Conservation (phyloP, 2,797 vertebrate genomes). For the Melanotaenia maccullochi region DNA sequence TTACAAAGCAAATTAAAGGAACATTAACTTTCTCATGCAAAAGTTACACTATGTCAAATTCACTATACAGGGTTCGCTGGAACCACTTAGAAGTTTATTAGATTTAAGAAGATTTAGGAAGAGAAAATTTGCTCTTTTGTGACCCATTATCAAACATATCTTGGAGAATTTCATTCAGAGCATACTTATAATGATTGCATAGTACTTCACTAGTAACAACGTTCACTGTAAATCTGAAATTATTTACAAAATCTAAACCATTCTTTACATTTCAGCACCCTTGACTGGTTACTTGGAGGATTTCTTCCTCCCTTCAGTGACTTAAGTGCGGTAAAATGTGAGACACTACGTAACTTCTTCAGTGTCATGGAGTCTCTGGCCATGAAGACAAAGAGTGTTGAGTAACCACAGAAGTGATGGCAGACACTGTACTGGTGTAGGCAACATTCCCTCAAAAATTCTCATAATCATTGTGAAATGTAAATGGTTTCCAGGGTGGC, state of each 20-base stretch:
- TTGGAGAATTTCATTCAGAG: too few relatives aligned
- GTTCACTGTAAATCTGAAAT: background rate
- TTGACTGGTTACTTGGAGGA: constrained; percentile 63
- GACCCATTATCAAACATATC: too few relatives aligned
- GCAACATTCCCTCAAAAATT: background rate
- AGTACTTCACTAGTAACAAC: too few relatives aligned
- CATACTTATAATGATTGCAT: too few relatives aligned
- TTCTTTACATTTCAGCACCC: constrained; percentile 55
- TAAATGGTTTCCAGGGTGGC: background rate
- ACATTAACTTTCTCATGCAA: too few relatives aligned
- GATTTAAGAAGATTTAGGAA: too few relatives aligned
- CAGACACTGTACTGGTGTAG: background rate
- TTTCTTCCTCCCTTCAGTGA: constrained; percentile 51
- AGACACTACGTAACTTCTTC: constrained; percentile 53
- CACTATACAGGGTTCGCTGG: too few relatives aligned
- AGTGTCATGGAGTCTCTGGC: constrained; percentile 51
- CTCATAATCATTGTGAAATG: background rate
- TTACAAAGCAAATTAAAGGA: too few relatives aligned
- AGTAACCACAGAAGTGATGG: constrained; percentile 17
- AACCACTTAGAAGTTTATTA: too few relatives aligned
- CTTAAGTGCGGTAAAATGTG: constrained; percentile 24
- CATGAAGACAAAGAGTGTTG: constrained; percentile 6
- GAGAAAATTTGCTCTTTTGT: too few relatives aligned
- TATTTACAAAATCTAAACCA: background rate
- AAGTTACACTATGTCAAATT: too few relatives aligned